These are phyloP conservation scores for Microplitis deprimator DNA, from an alignment of 2,888 invertebrate genomes.

Conservation along the genomic window DNA sequence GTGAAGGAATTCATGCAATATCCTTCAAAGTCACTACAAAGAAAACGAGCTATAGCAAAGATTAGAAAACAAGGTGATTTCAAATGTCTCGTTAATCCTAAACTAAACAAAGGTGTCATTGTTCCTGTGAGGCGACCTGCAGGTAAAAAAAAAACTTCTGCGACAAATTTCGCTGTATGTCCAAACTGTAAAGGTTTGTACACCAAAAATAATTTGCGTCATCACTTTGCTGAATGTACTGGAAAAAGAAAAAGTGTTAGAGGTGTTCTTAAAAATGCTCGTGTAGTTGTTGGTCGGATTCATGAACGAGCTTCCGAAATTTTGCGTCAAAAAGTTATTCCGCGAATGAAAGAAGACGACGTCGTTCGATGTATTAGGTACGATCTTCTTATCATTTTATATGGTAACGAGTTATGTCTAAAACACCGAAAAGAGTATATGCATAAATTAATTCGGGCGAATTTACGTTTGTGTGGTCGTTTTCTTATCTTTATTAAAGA, in stretches of 20 bases:
- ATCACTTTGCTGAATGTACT: conserved; percentile 34
- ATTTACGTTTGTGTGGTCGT: conserved; percentile 35
- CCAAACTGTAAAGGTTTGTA: conserved; percentile 35
- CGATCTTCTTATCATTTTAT: conserved; percentile 38
- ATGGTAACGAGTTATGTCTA: conserved; percentile 43
- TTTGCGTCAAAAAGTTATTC: conserved; percentile 37
- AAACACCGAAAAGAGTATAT: conserved; percentile 38
- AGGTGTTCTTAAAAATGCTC: background rate
- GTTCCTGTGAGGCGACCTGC: conserved; percentile 38
- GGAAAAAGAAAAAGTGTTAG: conserved; percentile 5
- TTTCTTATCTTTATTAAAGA: conserved; percentile 36
- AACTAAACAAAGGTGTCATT: conserved; percentile 31
- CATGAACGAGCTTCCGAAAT: conserved; percentile 27
- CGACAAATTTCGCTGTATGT: conserved; percentile 40
- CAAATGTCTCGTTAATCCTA: conserved; percentile 31
- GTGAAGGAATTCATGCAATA: background rate
- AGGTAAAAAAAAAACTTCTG: conserved; percentile 14
- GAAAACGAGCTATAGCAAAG: background rate
- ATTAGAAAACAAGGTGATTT: background rate
- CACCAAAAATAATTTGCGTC: conserved; percentile 30
- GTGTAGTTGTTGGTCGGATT: conserved; percentile 33
- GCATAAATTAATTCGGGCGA: conserved; percentile 38
- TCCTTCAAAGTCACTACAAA: background rate
- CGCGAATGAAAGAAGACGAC: conserved; percentile 36
- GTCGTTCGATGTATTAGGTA: conserved; percentile 35